Percentiles rank a stretch among this genome's conserved stretches.
Evolutionary conservation across 2,888 invertebrate genomes (phyloP).

Genomic region (Caradrina clavipalpis): DNA sequence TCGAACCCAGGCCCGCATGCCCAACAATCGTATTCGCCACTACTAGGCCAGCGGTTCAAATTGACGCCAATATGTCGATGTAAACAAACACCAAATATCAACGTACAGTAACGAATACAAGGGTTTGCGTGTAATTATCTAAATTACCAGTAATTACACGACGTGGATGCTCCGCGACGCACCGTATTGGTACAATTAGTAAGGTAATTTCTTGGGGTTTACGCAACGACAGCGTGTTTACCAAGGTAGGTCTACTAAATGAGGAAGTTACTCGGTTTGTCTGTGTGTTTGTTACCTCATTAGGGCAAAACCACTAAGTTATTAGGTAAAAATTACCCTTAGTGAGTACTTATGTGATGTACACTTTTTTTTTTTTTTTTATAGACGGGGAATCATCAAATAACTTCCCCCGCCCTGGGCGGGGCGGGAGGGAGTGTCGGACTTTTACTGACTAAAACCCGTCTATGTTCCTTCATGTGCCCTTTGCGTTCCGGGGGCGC

Average conservation of each 20-base stretch:
- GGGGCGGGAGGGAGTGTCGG: too few species aligned
- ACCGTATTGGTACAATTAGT: slow-evolving; percentile 21
- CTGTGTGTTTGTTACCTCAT: not conserved
- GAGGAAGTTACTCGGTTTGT: not conserved
- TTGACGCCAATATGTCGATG: not conserved
- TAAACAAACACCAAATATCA: slow-evolving; percentile 10
- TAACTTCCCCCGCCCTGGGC: too few species aligned
- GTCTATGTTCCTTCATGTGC: too few species aligned
- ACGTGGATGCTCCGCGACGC: not conserved
- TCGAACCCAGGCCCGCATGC: too few species aligned
- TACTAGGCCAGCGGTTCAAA: too few species aligned
- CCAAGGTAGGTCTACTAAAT: not conserved
- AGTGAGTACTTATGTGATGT: too few species aligned
- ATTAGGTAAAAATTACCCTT: too few species aligned
- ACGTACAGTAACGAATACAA: not conserved
- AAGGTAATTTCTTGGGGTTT: slow-evolving; percentile 24
- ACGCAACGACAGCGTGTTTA: not conserved
- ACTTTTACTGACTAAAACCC: too few species aligned
- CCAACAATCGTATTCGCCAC: too few species aligned
- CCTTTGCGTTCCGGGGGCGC: too few species aligned
- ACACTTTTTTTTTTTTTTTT: too few species aligned
- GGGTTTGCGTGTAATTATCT: slow-evolving; percentile 18
- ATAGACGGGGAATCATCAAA: too few species aligned
- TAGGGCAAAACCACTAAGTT: not conserved
- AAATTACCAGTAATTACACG: slow-evolving; percentile 26